A percentile compares a stretch with the other conserved stretches of the same genome.
phyloP scores from a whole-genome alignment of 2,113 vertebrate species.

The Apeltes quadracus region DNA sequence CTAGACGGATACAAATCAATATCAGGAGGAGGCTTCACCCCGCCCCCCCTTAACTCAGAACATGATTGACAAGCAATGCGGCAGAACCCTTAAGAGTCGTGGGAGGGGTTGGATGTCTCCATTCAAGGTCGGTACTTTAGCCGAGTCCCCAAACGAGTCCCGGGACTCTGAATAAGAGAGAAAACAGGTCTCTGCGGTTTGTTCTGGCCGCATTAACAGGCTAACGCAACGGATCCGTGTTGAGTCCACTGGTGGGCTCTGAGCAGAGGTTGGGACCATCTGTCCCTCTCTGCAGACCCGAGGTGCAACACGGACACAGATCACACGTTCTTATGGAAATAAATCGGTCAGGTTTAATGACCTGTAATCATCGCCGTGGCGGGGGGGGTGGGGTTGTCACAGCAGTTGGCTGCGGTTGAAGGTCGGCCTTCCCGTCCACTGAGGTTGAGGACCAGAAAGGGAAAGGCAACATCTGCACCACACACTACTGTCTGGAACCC shows the following conservation, averaged over 20 bases:
- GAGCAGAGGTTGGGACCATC: slow-evolving; percentile 29
- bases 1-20: slow-evolving; percentile 67
- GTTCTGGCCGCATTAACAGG: too few species aligned
- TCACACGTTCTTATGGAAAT: background rate
- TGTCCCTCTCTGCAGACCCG: slow-evolving; percentile 21
- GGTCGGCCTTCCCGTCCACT: slow-evolving; percentile 48
- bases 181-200: slow-evolving; percentile 3
- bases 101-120: slow-evolving; percentile 38
- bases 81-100: slow-evolving; percentile 39
- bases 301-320: background rate
- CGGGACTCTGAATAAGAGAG: slow-evolving; percentile 3
- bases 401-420: slow-evolving; percentile 53
- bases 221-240: slow-evolving; percentile 17
- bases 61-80: slow-evolving; percentile 64
- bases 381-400: slow-evolving; percentile 33
- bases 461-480: slow-evolving; percentile 41
- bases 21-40: slow-evolving; percentile 37
- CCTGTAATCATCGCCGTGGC: slow-evolving; percentile 37
- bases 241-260: slow-evolving; percentile 20
- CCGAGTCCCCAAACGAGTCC: slow-evolving; percentile 4
- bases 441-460: slow-evolving; percentile 11
- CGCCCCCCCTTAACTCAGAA: slow-evolving; percentile 16
- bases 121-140: slow-evolving; percentile 24
- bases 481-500: slow-evolving; percentile 9
- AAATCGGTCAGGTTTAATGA: slow-evolving; percentile 4